Base-by-base conservation (phyloP, 2,113 vertebrate species). In the Thymallus thymallus region DNA sequence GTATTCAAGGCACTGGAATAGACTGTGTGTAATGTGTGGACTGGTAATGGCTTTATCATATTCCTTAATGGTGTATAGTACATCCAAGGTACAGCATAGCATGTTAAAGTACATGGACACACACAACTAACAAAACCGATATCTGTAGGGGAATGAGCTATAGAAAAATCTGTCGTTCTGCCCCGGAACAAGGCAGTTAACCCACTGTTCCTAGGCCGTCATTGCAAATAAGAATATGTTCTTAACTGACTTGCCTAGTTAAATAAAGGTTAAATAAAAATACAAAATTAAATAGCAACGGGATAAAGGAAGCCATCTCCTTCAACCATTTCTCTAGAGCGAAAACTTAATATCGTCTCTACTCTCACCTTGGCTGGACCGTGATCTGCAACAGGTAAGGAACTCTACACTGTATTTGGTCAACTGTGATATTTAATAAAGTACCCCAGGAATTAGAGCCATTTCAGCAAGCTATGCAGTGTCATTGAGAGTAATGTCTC, bases 1-100 rank as follows among this genome's bases (percentile, higher is more conserved):
- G 87, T 84, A 82, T 88, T 89, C 87, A 95, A 94, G 91, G 92
- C 89, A 93, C 90, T 83, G 67, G 30, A 83, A 87, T 74, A 79
- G 82, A 92, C 79, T 76, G 83, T 78, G 77, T 77, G 82, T 82
- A 87, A 81, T 48, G 24, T 46, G 16, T n/a, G 71, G 76, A 18
- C 76, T 82, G 22, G 76, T 81, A 85, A 87, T 89, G 88, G 86
- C 89, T 89, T 90, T 74, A 82, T 89, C 83, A 86, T 87, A 64
- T 77, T 58, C 73, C 30, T 79, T 3, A 51, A 3, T n/a, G n/a
- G n/a, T n/a, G n/a, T 0, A 55, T 74, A 24, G 23, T 29, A 63
- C 13, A 0, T 16, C 74, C 18, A 9, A 12, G 73, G 69, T 4
- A 60, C 65, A 41, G 68, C 29, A 5, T 26, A 30, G 12, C 3